Base-by-base conservation (phyloP, 1,140 invertebrate genomes). In the Bombyx mandarina region DNA sequence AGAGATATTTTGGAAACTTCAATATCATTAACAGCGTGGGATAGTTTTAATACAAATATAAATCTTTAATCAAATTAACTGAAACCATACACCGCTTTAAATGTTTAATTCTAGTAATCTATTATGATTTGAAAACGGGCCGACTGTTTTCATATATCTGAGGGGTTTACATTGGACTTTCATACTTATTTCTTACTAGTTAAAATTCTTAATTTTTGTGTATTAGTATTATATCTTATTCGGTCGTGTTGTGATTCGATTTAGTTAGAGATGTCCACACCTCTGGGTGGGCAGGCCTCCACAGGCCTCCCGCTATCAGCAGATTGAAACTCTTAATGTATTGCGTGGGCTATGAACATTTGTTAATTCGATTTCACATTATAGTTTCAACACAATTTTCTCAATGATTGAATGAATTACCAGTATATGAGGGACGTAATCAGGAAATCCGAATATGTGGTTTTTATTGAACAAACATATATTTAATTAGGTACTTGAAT, bases 261-360 rank as follows among this genome's bases (percentile, higher is more conserved):
- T 80, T 81, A 64, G 74, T 76, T 64, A 54, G 63, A 74, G 70
- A 73, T 79, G 75, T 82, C 78, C 77, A 85, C 79, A 82, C 77
- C 79, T 81, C 67, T 82, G 81, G 81, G 78, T 85, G 81, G 80
- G 73, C 74, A 35, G 26, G 26, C 26, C 26, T 35, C 26, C 26
- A 67, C 63, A 63, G 78, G 71, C 66, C 78, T 67, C 81, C 81
- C 76, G 77, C 81, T 73, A 82, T 68, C 74, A 67, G 60, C 65
- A 71, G 68, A 78, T 76, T 75, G 73, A 73, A 79, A 72, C 64
- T 74, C 63, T 64, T 66, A 79, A 76, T 61, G 63, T 62, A 70
- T 77, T 56, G 74, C 74, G 76, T 77, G 77, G 73, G 67, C 53
- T 69, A 71, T 73, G 71, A 74, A 75, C 76, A 82, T 80, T 79